Base-by-base conservation (phyloP, 1,140 invertebrate genomes). In the Calliopsis andreniformis region DNA sequence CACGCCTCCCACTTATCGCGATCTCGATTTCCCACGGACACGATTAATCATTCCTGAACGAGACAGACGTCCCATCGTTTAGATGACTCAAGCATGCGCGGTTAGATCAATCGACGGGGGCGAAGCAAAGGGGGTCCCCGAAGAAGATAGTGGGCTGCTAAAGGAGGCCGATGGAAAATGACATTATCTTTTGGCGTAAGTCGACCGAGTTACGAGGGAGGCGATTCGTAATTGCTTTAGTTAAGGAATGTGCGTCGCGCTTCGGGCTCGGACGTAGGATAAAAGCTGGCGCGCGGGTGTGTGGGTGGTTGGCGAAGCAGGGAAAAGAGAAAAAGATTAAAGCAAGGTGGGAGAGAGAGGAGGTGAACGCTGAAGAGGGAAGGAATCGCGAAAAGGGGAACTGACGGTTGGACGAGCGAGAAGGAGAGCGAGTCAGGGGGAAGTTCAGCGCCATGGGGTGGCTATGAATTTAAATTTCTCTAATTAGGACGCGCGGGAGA, bases 391-490 rank as follows among this genome's bases (percentile, higher is more conserved):
- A 53, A 58, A 3, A 43, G 62, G 32, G 61, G n/a, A n/a, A n/a
- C n/a, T n/a, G n/a, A 25, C 10, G 20, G 51, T 39, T 25, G 42
- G 58, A 42, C 12, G 35, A 58, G 30, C 20, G 76, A 61, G 35
- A 56, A 53, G 53, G 56, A 53, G 66, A 76, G 51, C n/a, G 51
- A 64, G 66, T 51, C 67, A 62, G 66, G 81, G 73, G 73, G 77
- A 84, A 78, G 81, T 84, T 84, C 78, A 80, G 63, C 82, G 80
- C 73, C 78, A 78, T 84, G 83, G 82, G 82, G 67, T 82, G 78
- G 82, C 83, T 89, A 91, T 91, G 90, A 91, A 91, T 91, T 91
- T 91, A 91, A 91, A 91, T 91, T 91, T 91, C 87, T 89, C 89
- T 91, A 91, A 90, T 91, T 91, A 91, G 89, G 87, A 89, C 87